phyloP scores from a whole-genome alignment of 2,797 vertebrate species.

The Uromys caudimaculatus region DNA sequence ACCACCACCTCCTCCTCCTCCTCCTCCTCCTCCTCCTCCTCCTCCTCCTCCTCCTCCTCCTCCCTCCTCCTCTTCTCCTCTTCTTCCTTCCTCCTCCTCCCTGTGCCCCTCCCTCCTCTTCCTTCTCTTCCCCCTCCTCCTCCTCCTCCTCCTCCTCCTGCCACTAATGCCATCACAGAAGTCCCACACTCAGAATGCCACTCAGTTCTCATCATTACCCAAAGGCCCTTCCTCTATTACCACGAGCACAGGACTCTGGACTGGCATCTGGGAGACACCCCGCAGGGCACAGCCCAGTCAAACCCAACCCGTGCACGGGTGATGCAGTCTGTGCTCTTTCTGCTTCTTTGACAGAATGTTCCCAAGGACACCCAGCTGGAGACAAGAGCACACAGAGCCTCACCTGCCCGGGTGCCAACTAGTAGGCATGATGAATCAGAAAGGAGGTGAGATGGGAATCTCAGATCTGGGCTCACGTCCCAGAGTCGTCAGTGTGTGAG shows the following conservation, averaged over 20 bases:
- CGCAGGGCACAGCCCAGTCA: not conserved
- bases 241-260: not conserved
- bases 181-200: not conserved
- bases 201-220: not conserved
- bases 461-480: not conserved
- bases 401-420: not conserved
- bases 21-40: too few relatives aligned
- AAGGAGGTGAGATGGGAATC: not conserved
- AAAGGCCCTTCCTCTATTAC: not conserved
- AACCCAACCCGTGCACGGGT: not conserved
- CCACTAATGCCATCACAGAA: not conserved
- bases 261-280: not conserved
- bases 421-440: not conserved
- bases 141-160: not conserved
- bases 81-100: too few relatives aligned
- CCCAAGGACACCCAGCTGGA: not conserved
- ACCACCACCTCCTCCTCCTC: too few relatives aligned
- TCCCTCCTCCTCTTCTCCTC: too few relatives aligned
- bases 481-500: not conserved
- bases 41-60: too few relatives aligned
- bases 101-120: too few relatives aligned
- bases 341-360: not conserved
- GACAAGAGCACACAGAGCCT: not conserved
- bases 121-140: too few relatives aligned
- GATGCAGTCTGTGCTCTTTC: not conserved